Evolutionary conservation across 2,113 vertebrate species (phyloP).

Genomic region (Triplophysa rosa): DNA sequence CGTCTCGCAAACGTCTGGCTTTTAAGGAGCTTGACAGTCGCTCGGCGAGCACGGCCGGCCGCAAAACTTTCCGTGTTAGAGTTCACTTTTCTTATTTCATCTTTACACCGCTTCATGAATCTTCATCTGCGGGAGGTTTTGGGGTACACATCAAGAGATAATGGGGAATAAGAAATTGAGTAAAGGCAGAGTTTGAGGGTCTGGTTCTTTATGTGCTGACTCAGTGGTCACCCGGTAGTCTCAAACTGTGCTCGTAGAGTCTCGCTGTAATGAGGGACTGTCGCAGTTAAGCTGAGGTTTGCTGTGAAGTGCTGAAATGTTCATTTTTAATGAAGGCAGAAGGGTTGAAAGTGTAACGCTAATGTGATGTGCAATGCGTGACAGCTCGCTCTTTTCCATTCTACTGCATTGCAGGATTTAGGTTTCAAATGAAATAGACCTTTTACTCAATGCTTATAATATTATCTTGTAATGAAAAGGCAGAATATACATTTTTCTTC

Average conservation of each 20-base stretch:
- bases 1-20: constrained; percentile 50
- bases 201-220: constrained; percentile 10
- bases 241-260: neutral
- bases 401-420: too few species aligned
- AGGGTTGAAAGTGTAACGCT: neutral
- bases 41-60: neutral
- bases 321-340: neutral
- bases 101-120: constrained; percentile 17
- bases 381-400: too few species aligned
- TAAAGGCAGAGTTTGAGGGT: neutral
- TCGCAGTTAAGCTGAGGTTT: neutral
- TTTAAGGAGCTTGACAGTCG: constrained; percentile 28
- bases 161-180: constrained; percentile 8
- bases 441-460: too few species aligned
- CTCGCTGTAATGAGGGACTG: neutral
- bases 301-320: neutral
- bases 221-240: neutral
- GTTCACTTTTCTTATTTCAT: constrained; percentile 47
- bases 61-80: constrained; percentile 3
- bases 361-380: neutral
- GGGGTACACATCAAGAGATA: constrained; percentile 21
- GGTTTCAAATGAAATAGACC: too few species aligned
- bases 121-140: neutral
- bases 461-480: too few species aligned
- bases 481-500: too few species aligned